Percentiles rank a stretch among this genome's conserved stretches.
Evolutionary conservation across 2,797 vertebrate species (phyloP).

Genomic region (Mus spretus): DNA sequence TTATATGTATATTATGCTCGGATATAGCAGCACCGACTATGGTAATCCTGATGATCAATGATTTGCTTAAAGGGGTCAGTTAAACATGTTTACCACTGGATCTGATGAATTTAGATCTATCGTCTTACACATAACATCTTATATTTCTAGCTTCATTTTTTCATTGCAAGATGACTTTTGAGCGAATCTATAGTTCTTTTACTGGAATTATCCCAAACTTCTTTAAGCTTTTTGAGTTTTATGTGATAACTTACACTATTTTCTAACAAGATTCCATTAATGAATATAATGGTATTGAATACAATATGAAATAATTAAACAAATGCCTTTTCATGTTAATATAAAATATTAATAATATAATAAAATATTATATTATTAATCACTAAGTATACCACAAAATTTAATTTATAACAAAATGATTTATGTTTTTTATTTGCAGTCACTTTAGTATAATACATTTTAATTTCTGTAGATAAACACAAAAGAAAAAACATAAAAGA

Average conservation of each 20-base stretch:
- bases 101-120: background rate
- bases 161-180: background rate
- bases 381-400: too few species aligned
- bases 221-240: background rate
- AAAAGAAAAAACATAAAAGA: background rate
- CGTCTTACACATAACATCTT: background rate
- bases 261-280: background rate
- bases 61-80: background rate
- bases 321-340: background rate
- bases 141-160: background rate
- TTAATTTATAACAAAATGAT: too few species aligned
- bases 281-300: background rate
- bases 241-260: background rate
- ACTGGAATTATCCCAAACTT: background rate
- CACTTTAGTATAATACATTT: background rate
- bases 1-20: background rate
- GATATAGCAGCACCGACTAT: background rate
- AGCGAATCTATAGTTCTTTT: background rate
- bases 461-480: background rate
- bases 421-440: background rate
- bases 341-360: too few species aligned
- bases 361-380: too few species aligned
- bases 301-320: background rate
- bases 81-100: background rate
- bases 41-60: background rate